Evolutionary conservation across 2,113 vertebrate species (phyloP), one percentile per base, ranked within the genome.

Genomic region (Thalassarche chlororhynchos): DNA sequence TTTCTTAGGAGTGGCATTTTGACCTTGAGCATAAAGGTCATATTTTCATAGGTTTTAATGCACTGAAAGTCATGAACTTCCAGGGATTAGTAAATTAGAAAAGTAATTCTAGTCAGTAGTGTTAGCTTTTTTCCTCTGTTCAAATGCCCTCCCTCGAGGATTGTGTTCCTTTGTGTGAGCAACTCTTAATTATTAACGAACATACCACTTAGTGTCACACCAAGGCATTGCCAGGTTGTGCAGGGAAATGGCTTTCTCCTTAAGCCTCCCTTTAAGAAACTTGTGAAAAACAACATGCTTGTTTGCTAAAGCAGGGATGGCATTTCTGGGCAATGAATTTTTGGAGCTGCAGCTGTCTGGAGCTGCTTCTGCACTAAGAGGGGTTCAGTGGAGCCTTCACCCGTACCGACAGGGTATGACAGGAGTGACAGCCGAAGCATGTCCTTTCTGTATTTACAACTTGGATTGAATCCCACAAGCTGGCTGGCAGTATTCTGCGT

Each of bases 201-300:
- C 15, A 8, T 28, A 26, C 32, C 34, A 1, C 12, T 5, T 9
- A 8, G 4, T 20, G 24, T 40, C 44, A 24, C 47, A 13, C 21
- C 81, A 6, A 3, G 78, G 40, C 42, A 4, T 29, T 29, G 11
- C n/a, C 46, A 29, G 61, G 18, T 6, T 38, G 12, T 9, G n/a
- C 1, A 5, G 25, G 71, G 31, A 47, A 66, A 0, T 10, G n/a
- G 21, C 8, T 13, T 71, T 71, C 38, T 40, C 51, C 84, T 21
- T 25, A 16, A 34, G 64, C 8, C 68, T 74, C 60, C 26, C 54
- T 32, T 9, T 4, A 28, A 17, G 52, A 20, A 11, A 34, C 34
- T 8, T 32, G 5, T 20, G 52, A 10, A 12, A 17, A 65, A 0
- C 58, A 15, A 1, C 2, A 18, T 14, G 28, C 42, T 47, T 8